Evolutionary conservation across 2,113 vertebrate species (phyloP).

Genomic region (Dryoscopus gambensis): DNA sequence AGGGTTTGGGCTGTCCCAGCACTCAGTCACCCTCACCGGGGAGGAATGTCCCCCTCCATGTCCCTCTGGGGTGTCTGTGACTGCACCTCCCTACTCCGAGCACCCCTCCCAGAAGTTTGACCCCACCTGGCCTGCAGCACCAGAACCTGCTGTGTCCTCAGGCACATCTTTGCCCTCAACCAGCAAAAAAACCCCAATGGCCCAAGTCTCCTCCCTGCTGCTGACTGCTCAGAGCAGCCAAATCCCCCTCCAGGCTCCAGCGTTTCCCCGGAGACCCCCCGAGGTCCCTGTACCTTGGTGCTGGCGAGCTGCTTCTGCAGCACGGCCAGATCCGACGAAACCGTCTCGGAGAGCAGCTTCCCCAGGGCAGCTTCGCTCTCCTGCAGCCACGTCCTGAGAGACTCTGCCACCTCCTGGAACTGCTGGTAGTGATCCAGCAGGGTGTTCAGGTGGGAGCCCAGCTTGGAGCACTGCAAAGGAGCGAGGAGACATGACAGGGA

Average conservation of each 20-base stretch:
- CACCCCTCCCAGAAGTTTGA: not conserved
- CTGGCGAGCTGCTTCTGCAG: constrained; percentile 82
- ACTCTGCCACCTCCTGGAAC: constrained; percentile 85
- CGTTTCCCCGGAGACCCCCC: not conserved
- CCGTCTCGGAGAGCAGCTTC: constrained; percentile 74
- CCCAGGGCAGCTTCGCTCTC: constrained; percentile 77
- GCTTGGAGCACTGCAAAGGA: constrained; percentile 78
- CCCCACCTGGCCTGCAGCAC: not conserved
- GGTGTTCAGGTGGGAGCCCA: constrained; percentile 82
- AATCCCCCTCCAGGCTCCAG: not conserved
- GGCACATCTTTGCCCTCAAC: not conserved
- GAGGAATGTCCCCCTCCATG: accelerated
- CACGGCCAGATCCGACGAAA: constrained; percentile 78
- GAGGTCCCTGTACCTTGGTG: constrained; percentile 77
- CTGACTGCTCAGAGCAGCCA: not conserved
- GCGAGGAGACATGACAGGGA: accelerated
- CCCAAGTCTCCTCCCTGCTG: not conserved
- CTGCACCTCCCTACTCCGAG: not conserved
- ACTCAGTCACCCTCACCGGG: not conserved
- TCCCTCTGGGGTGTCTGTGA: not conserved
- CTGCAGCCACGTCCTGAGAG: constrained; percentile 84
- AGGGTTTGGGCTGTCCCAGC: not conserved
- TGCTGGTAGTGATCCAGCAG: constrained; percentile 87
- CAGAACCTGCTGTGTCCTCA: not conserved
- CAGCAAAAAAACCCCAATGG: accelerated